These are phyloP conservation scores for Tortrix viridana DNA, from an alignment of 2,888 invertebrate species.

Conservation along the genomic window DNA sequence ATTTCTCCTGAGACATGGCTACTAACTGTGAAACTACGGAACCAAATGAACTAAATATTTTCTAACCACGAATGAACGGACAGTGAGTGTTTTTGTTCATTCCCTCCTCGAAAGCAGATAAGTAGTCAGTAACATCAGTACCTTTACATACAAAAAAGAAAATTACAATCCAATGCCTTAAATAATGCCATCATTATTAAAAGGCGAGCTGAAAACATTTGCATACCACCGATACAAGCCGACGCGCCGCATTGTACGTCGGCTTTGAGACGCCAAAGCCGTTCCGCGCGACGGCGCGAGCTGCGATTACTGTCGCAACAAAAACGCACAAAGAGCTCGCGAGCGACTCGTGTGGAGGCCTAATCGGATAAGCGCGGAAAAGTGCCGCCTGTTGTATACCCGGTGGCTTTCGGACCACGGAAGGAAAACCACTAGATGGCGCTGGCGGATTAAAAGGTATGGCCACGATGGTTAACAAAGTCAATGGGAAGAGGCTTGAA, in stretches of 20 bases:
- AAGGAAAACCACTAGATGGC: constrained; percentile 42
- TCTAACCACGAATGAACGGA: too few relatives aligned
- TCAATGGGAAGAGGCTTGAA: background rate
- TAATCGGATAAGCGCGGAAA: constrained; percentile 80
- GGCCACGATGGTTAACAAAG: background rate
- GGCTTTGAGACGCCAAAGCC: constrained; percentile 57
- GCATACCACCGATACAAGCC: constrained; percentile 47
- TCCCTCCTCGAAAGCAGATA: too few relatives aligned
- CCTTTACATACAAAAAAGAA: background rate
- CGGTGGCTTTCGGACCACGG: constrained; percentile 33
- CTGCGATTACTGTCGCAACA: constrained; percentile 66
- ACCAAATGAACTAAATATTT: too few relatives aligned
- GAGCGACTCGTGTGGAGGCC: constrained; percentile 66
- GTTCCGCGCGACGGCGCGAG: constrained; percentile 63
- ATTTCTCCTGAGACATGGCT: too few relatives aligned
- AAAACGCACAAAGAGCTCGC: constrained; percentile 76
- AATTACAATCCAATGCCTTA: constrained; percentile 19
- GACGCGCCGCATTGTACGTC: constrained; percentile 49
- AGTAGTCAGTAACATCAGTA: background rate
- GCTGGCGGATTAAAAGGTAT: constrained; percentile 46
- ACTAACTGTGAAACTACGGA: too few relatives aligned
- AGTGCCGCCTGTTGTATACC: constrained; percentile 49
- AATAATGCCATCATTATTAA: constrained; percentile 13
- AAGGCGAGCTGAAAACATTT: constrained; percentile 24
- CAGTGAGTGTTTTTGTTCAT: too few relatives aligned